phyloP scores from a whole-genome alignment of 2,888 invertebrate species.

The Laspeyria flexula region DNA sequence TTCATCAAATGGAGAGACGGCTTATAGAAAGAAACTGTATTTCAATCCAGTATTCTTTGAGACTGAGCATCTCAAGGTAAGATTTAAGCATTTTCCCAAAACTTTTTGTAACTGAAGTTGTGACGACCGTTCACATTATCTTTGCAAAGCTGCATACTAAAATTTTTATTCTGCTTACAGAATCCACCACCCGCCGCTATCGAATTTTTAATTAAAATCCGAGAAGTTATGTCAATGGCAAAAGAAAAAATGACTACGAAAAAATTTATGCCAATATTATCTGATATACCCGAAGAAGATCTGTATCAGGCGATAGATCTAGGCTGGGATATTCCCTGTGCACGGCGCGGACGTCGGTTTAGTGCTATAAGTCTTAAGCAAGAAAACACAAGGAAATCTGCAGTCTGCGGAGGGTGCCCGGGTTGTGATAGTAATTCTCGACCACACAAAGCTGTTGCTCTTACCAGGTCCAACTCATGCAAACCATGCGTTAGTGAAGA shows the following conservation, averaged over 20 bases:
- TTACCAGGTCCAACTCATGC: slow-evolving; percentile 82
- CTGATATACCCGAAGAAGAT: slow-evolving; percentile 93
- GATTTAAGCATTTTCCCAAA: neutral
- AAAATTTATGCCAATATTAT: slow-evolving; percentile 91
- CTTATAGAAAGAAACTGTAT: slow-evolving; percentile 91
- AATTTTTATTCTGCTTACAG: slow-evolving; percentile 75
- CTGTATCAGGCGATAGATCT: slow-evolving; percentile 78
- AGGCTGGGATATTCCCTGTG: slow-evolving; percentile 80
- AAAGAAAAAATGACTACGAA: slow-evolving; percentile 95
- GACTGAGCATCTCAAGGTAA: slow-evolving; percentile 92
- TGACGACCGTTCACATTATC: neutral
- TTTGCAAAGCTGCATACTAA: neutral
- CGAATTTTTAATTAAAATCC: slow-evolving; percentile 94
- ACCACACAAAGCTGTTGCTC: slow-evolving; percentile 60
- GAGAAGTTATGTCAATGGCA: slow-evolving; percentile 95
- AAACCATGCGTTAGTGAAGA: slow-evolving; percentile 87
- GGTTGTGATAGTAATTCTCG: slow-evolving; percentile 84
- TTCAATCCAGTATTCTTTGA: slow-evolving; percentile 97
- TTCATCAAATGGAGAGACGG: slow-evolving; percentile 70
- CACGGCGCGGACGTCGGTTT: slow-evolving; percentile 81
- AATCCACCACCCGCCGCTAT: slow-evolving; percentile 96
- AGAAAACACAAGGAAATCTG: slow-evolving; percentile 86
- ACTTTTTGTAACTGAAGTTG: too few species aligned
- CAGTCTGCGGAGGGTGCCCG: slow-evolving; percentile 88
- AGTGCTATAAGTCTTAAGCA: slow-evolving; percentile 87